Evolutionary conservation across 2,113 vertebrate species (phyloP).

Genomic region (Pollachius pollachius): DNA sequence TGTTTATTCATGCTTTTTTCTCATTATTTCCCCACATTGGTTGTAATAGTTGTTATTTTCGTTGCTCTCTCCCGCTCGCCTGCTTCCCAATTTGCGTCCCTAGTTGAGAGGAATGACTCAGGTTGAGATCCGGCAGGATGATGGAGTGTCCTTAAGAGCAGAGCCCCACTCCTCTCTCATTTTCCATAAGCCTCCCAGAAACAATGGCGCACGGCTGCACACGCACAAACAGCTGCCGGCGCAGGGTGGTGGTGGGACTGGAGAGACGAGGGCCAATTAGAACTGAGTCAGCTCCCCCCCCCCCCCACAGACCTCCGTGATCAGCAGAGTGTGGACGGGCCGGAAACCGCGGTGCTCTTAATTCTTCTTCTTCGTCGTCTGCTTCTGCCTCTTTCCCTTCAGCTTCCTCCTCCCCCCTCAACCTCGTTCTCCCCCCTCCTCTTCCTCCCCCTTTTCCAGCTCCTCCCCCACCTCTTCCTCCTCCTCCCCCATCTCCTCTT

Average conservation of each 20-base stretch:
- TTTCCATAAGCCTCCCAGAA: conserved; percentile 55
- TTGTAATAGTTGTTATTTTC: too few species aligned
- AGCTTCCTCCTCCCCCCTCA: conserved; percentile 28
- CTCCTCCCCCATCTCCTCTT: too few species aligned
- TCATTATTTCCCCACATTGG: too few species aligned
- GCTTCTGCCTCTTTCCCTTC: too few species aligned
- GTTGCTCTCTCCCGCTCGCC: neutral
- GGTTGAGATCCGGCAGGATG: conserved; percentile 45
- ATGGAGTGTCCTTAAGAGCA: conserved; percentile 60
- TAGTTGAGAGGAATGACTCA: conserved; percentile 49
- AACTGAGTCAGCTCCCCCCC: conserved; percentile 32
- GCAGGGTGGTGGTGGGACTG: conserved; percentile 36
- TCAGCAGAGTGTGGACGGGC: neutral
- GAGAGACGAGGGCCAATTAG: conserved; percentile 52
- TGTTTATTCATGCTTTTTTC: too few species aligned
- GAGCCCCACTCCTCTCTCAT: conserved; percentile 39
- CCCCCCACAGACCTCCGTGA: conserved; percentile 28
- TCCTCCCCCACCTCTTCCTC: conserved; percentile 15
- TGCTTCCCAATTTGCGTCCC: conserved; percentile 17
- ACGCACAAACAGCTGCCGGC: conserved; percentile 29
- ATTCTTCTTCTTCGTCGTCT: too few species aligned
- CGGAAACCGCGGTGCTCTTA: too few species aligned
- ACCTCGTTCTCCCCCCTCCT: too few species aligned
- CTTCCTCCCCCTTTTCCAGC: too few species aligned
- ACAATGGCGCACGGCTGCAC: conserved; percentile 47